Percentiles rank a stretch among this genome's conserved stretches.
phyloP scores from a whole-genome alignment of 2,797 vertebrate genomes.

The Hypotaenidia okinawae region DNA sequence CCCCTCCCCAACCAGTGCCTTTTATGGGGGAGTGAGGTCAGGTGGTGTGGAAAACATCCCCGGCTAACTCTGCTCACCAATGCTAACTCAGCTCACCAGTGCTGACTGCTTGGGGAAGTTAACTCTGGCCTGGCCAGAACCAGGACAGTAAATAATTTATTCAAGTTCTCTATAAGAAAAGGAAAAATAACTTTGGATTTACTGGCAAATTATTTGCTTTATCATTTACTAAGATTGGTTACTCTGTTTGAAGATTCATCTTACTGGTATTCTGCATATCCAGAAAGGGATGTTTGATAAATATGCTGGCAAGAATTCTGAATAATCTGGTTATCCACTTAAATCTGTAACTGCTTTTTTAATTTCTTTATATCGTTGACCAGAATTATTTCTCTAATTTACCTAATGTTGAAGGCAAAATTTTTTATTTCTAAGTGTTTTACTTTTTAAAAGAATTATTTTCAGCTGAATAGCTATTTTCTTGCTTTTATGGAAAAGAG shows the following conservation, averaged over 20 bases:
- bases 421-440: neutral
- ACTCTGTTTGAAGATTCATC: neutral
- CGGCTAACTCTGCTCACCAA: too few relatives aligned
- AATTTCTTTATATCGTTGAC: neutral
- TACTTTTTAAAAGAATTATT: neutral
- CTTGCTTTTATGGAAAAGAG: neutral
- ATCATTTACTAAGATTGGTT: neutral
- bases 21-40: too few relatives aligned
- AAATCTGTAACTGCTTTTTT: neutral
- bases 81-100: too few relatives aligned
- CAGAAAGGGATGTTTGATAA: neutral
- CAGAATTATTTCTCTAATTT: neutral
- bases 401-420: neutral
- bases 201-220: neutral
- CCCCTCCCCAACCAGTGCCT: too few relatives aligned
- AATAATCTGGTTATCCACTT: neutral
- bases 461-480: neutral
- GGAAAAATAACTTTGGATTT: neutral
- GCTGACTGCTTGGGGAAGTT: too few relatives aligned
- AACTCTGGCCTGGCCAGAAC: too few relatives aligned
- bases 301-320: neutral
- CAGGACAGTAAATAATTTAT: too few relatives aligned
- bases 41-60: too few relatives aligned
- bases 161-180: neutral
- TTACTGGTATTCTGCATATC: rapidly evolving